Evolutionary conservation across 2,797 vertebrate species (phyloP).

Genomic region (Ptychobarbus kaznakovi): DNA sequence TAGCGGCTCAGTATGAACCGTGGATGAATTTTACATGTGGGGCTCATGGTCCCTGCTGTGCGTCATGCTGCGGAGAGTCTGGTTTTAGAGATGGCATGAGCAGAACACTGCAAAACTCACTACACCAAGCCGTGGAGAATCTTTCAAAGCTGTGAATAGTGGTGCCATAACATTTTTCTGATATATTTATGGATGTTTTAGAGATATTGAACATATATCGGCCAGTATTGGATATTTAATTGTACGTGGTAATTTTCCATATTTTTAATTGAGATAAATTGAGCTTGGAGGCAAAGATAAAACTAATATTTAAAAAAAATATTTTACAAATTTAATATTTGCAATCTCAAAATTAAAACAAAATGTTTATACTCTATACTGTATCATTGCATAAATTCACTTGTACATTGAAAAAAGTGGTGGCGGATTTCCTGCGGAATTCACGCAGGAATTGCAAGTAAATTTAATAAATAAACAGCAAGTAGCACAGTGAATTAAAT

Average conservation of each 20-base stretch:
- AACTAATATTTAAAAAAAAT: not conserved
- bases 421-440: too few species aligned
- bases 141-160: not conserved
- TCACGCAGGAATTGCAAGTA: too few species aligned
- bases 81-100: conserved; percentile 1
- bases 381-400: not conserved
- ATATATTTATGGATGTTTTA: not conserved
- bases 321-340: not conserved
- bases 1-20: conserved; percentile 28
- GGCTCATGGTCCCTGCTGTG: conserved; percentile 37
- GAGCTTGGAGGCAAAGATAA: not conserved
- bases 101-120: not conserved
- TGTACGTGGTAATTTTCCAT: not conserved
- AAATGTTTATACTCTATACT: not conserved
- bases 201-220: not conserved
- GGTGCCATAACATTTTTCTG: not conserved
- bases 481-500: too few species aligned
- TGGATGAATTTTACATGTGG: conserved; percentile 52
- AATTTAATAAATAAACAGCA: too few species aligned
- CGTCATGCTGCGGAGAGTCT: conserved; percentile 8
- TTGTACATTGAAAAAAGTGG: not conserved
- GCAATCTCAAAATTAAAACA: not conserved
- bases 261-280: not conserved
- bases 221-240: not conserved
- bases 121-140: not conserved